Percentiles rank a stretch among this genome's conserved stretches.
Evolutionary conservation across 2,888 invertebrate genomes (phyloP).

Genomic region (Polydrusus pterygomalis): DNA sequence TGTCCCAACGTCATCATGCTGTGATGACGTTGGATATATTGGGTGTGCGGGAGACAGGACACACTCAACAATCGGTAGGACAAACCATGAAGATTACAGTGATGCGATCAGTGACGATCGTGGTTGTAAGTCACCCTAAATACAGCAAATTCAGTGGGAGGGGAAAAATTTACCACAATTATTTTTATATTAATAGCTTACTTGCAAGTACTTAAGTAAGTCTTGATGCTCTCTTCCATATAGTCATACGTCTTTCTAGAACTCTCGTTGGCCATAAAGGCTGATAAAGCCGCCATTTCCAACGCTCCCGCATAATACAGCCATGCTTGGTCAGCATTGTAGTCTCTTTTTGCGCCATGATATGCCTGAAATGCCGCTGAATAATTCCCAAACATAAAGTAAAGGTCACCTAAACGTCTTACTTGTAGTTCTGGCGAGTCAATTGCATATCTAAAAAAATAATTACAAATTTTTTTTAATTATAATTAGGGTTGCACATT

Average conservation of each 20-base stretch:
- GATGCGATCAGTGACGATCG: too few species aligned
- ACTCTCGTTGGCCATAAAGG: conserved; percentile 90
- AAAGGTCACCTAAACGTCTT: conserved; percentile 93
- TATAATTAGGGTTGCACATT: too few species aligned
- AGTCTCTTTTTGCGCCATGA: conserved; percentile 97
- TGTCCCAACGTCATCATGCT: too few species aligned
- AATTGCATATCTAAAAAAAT: conserved; percentile 78
- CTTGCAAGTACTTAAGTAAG: conserved; percentile 94
- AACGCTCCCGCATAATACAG: conserved; percentile 96
- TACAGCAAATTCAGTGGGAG: too few species aligned
- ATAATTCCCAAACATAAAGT: conserved; percentile 97
- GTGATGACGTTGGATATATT: too few species aligned
- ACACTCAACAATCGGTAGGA: too few species aligned
- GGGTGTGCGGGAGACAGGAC: too few species aligned
- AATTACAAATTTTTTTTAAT: too few species aligned
- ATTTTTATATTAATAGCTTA: conserved; percentile 67
- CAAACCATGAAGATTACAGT: too few species aligned
- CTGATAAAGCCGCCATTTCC: conserved; percentile 96
- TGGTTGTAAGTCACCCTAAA: too few species aligned
- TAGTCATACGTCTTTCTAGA: conserved; percentile 89
- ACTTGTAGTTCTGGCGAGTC: conserved; percentile 95
- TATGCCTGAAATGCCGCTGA: conserved; percentile 94
- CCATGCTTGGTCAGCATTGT: conserved; percentile 98
- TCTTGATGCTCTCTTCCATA: conserved; percentile 95
- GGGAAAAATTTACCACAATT: too few species aligned